Conservation (phyloP, 1,140 invertebrate species). For the Drosophila insularis region DNA sequence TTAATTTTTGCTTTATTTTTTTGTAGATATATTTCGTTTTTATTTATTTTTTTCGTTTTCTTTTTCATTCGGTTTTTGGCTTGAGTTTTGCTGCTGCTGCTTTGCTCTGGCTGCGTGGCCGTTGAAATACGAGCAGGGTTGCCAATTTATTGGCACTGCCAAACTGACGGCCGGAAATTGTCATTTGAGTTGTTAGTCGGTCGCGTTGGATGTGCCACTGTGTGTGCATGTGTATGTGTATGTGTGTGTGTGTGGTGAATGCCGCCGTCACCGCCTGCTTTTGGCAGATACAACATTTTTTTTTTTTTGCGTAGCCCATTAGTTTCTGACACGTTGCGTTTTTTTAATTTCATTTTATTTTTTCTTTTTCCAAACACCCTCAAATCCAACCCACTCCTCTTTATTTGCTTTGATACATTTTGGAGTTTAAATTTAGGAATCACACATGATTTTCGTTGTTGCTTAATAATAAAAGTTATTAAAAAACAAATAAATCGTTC, state of each 20-base stretch:
- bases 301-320: slow-evolving; percentile 60
- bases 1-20: slow-evolving; percentile 25
- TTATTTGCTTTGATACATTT: neutral
- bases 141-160: slow-evolving; percentile 75
- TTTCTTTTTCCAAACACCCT: neutral
- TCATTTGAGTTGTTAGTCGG: slow-evolving; percentile 61
- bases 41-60: too few relatives aligned
- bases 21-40: neutral
- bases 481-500: too few relatives aligned
- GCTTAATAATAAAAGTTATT: too few relatives aligned
- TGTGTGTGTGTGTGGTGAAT: slow-evolving; percentile 6
- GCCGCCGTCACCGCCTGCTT: slow-evolving; percentile 6
- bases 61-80: slow-evolving; percentile 6
- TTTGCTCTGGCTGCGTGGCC: slow-evolving; percentile 37
- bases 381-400: neutral
- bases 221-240: neutral
- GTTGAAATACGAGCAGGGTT: slow-evolving; percentile 76
- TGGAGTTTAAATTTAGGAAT: neutral
- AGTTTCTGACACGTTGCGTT: slow-evolving; percentile 67
- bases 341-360: neutral
- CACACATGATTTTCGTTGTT: too few relatives aligned
- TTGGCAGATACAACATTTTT: slow-evolving; percentile 38
- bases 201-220: slow-evolving; percentile 7
- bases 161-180: slow-evolving; percentile 76
- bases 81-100: neutral